Conservation (phyloP, 2,888 invertebrate genomes). For the Nebria salina region DNA sequence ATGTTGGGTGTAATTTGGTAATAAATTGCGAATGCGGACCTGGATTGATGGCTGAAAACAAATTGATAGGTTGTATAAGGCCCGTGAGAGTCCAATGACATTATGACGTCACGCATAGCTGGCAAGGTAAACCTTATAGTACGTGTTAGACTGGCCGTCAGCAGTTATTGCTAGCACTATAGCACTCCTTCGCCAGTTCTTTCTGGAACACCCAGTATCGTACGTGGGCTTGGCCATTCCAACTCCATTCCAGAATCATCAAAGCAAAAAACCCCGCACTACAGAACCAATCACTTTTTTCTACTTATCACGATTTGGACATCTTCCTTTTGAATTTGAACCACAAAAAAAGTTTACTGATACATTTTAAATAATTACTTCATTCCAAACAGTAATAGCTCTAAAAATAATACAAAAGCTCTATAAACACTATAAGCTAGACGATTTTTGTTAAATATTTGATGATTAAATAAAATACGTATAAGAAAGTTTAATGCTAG, state of each 20-base stretch:
- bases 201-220: constrained; percentile 11
- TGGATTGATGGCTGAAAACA: constrained; percentile 10
- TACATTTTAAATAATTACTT: no score
- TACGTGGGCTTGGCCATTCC: background rate
- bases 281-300: background rate
- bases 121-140: constrained; percentile 31
- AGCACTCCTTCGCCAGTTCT: constrained; percentile 22
- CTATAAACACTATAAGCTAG: no score
- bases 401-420: no score
- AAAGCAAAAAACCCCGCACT: background rate
- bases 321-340: background rate
- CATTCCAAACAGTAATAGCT: no score
- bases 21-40: background rate
- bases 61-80: constrained; percentile 15
- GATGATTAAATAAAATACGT: no score
- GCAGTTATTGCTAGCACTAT: background rate
- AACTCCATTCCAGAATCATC: background rate
- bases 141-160: constrained; percentile 7
- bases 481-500: no score
- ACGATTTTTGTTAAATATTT: no score
- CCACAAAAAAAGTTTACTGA: no score
- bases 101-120: constrained; percentile 41
- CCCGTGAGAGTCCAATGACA: constrained; percentile 39
- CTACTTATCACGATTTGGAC: background rate
- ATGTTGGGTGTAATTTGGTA: background rate